Conservation (phyloP, 2,113 vertebrate species). For the Mirza zaza region DNA sequence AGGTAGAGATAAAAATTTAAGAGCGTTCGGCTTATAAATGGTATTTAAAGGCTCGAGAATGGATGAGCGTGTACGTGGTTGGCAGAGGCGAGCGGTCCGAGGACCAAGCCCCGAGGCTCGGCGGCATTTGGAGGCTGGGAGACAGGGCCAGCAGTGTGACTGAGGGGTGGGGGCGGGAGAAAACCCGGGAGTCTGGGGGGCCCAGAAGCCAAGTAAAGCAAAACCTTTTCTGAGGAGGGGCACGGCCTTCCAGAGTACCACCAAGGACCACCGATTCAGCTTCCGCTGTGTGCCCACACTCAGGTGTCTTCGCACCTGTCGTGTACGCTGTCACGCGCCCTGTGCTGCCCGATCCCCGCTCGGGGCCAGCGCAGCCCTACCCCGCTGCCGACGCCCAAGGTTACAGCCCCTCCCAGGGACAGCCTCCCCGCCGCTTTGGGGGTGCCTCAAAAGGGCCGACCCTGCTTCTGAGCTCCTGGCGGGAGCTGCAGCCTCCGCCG, state of each 20-base stretch:
- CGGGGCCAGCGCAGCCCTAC: not conserved
- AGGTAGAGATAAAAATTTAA: conserved; percentile 59
- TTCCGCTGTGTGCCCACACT: too few relatives aligned
- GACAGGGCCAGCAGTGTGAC: fast-evolving
- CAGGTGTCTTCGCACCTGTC: too few relatives aligned
- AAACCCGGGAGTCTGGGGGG: not conserved
- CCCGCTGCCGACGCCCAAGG: not conserved
- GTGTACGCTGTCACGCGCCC: fast-evolving
- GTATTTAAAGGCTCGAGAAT: conserved; percentile 15
- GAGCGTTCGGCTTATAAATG: conserved; percentile 49
- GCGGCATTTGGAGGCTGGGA: not conserved
- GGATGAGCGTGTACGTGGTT: fast-evolving
- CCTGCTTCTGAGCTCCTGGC: not conserved
- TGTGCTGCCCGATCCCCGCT: not conserved
- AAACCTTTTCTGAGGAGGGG: not conserved
- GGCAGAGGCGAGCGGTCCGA: fast-evolving
- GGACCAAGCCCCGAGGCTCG: fast-evolving
- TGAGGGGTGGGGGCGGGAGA: too few relatives aligned
- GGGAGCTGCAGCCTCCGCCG: not conserved
- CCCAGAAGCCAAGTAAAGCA: not conserved
- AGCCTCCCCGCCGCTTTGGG: not conserved
- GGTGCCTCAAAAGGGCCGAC: not conserved
- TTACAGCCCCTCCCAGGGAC: not conserved
- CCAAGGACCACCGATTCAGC: too few relatives aligned
- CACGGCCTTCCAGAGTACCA: fast-evolving